A percentile compares a stretch with the other conserved stretches of the same genome.
These are phyloP conservation scores for Tillus elongatus DNA, from an alignment of 2,888 invertebrate genomes.

Conservation along the genomic window DNA sequence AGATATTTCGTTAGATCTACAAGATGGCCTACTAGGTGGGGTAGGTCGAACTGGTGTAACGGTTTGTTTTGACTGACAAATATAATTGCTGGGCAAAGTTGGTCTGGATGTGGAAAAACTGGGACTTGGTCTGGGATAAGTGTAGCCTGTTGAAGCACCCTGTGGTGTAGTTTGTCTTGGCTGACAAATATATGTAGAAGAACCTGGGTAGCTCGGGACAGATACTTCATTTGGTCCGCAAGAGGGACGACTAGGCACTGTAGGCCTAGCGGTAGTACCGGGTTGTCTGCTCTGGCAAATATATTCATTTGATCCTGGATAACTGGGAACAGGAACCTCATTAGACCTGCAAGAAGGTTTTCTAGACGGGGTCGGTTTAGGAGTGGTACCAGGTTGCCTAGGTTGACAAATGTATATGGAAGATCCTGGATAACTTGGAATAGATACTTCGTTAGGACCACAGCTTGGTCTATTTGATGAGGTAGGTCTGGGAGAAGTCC, in stretches of 20 bases:
- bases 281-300: constrained; percentile 1
- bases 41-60: background rate
- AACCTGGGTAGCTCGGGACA: no score
- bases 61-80: constrained; percentile 2
- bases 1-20: constrained; percentile 2
- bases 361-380: background rate
- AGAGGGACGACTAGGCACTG: constrained; percentile 15
- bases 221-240: constrained; percentile 12
- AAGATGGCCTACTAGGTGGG: background rate
- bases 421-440: no score
- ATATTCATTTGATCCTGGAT: constrained; percentile 2
- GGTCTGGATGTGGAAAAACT: background rate
- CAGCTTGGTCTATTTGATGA: no score
- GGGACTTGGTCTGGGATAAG: background rate
- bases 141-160: constrained; percentile 5
- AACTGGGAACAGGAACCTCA: background rate
- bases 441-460: constrained; percentile 25
- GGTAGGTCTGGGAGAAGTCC: constrained; percentile 9
- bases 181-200: constrained; percentile 11
- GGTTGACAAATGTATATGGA: no score
- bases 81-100: background rate
- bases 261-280: no score
- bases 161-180: constrained; percentile 6
- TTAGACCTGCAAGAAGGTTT: background rate
- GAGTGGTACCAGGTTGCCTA: background rate